Evolutionary conservation across 1,140 invertebrate genomes (phyloP), one percentile per base, ranked within the genome.

Genomic region (Drosophila kanapiae): DNA sequence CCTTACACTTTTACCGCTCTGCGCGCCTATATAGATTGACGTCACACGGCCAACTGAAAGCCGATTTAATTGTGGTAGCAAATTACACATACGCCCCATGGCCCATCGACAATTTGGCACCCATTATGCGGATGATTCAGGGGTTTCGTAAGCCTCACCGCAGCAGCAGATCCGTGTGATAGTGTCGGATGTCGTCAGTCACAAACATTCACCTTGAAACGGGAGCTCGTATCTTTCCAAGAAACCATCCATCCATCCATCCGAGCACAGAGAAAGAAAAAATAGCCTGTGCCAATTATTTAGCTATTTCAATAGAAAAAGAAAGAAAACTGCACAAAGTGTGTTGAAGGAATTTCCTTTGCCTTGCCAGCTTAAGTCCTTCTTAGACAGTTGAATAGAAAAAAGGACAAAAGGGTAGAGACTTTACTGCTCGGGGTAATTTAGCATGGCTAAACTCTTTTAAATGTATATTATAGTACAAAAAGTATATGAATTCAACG

Each of bases 141-240:
- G 53, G 51, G 40, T 87, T 88, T 87, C 80, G 49, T 83, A 83
- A 87, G 83, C 16, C 61, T 35, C 65, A 78, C 63, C 63, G 48
- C 75, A 35, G 43, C 75, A 35, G 43, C 57, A 90, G 77, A 88
- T 88, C 84, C 82, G 82, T 75, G 59, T 81, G 79, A 59, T 64
- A 58, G 70, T 63, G 69, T 71, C 60, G 69, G 31, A 69, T 82
- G 65, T 72, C 57, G 45, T 62, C 61, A 59, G 79, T 80, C 74
- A 64, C 67, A 68, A 51, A 70, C 81, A 88, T 88, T 88, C 84
- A 88, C 84, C 84, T 88, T 88, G 84, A 88, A 88, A 90, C 57
- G 80, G 51, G 59, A 79, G 67, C 76, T 69, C 43, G 37, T 23
- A 67, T 38, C 51, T 40, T 77, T 60, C 74, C 61, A 51, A 53